Conservation (phyloP, 2,888 invertebrate genomes). For the Watsonalla cultraria region DNA sequence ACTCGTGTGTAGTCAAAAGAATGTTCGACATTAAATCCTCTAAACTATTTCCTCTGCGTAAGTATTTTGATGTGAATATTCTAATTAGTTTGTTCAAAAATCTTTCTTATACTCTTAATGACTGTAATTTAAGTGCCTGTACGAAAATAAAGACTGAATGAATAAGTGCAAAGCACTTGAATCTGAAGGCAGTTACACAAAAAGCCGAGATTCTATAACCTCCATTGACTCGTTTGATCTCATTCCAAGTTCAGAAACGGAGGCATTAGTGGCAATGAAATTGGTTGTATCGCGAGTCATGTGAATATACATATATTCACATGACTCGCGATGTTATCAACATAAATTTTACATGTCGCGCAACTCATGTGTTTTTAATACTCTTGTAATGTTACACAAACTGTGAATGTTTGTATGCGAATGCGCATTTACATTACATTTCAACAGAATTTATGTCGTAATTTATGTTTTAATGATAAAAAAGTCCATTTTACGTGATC, state of each 20-base stretch:
- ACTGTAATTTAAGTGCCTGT: too few species aligned
- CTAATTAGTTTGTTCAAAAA: too few species aligned
- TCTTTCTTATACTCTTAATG: too few species aligned
- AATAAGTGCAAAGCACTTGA: not conserved
- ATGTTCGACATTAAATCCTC: too few species aligned
- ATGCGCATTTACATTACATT: constrained; percentile 1
- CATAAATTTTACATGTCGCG: constrained; percentile 10
- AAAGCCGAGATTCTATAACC: not conserved
- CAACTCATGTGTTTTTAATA: constrained; percentile 20
- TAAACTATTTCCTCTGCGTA: too few species aligned
- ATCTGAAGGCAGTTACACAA: not conserved
- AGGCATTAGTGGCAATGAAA: constrained; percentile 11
- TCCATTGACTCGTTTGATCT: constrained; percentile 24
- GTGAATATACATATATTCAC: too few species aligned
- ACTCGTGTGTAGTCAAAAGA: too few species aligned
- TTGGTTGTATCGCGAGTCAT: constrained; percentile 13
- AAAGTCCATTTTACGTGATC: not conserved
- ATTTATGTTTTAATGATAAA: constrained; percentile 17
- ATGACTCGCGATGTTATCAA: too few species aligned
- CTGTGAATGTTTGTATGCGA: constrained; percentile 9
- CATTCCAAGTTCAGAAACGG: constrained; percentile 20
- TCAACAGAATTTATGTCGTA: constrained; percentile 24
- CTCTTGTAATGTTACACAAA: constrained; percentile 21
- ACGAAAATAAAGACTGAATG: not conserved
- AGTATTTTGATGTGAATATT: too few species aligned